Evolutionary conservation across 2,113 vertebrate genomes (phyloP).

Genomic region (Pitta sordida): DNA sequence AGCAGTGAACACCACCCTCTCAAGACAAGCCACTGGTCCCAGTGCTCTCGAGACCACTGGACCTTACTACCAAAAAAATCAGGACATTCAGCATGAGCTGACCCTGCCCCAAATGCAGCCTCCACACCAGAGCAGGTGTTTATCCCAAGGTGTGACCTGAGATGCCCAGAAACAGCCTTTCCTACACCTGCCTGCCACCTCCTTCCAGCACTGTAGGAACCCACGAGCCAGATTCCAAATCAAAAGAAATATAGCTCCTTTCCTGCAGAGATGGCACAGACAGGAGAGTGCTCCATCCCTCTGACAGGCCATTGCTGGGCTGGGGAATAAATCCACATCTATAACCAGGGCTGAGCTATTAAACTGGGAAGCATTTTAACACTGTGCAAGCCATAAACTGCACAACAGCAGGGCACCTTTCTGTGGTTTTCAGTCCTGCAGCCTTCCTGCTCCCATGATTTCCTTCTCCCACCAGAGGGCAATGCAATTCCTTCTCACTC

Average conservation of each 20-base stretch:
- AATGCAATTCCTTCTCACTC: conserved; percentile 26
- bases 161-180: neutral
- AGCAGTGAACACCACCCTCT: neutral
- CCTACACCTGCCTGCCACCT: neutral
- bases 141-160: neutral
- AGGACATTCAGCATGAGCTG: neutral
- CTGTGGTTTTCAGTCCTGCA: neutral
- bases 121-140: neutral
- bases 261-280: neutral
- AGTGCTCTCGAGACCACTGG: neutral
- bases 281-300: neutral
- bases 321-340: neutral
- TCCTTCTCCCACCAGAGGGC: conserved; percentile 65
- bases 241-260: neutral
- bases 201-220: neutral
- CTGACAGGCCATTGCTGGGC: neutral
- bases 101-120: neutral
- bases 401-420: neutral
- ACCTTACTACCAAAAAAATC: neutral
- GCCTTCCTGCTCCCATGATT: neutral
- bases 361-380: neutral
- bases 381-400: neutral
- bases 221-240: neutral
- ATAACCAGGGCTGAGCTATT: neutral
- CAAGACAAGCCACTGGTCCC: neutral